Base-by-base conservation (phyloP, 2,797 vertebrate species). In the Bryconaethiops microstoma region DNA sequence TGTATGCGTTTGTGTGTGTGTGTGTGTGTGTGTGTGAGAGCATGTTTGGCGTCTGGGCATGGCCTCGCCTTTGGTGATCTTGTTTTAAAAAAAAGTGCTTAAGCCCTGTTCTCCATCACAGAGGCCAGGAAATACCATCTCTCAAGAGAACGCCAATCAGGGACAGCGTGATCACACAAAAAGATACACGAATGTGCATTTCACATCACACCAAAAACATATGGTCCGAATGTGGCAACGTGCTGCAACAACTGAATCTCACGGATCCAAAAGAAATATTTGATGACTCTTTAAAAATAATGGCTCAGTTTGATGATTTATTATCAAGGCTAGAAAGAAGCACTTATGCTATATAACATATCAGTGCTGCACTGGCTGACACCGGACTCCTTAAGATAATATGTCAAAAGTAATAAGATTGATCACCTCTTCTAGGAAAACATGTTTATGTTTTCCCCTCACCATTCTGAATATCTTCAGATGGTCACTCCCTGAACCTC, bases 341-440 rank as follows among this genome's bases (percentile, higher is more conserved):
- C 65, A 79, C 59, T 48, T 74, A 69, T 74, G 39, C 45, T 78
- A 74, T 81, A 69, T 29, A 59, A 77, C 63, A 62, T 74, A 82
- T 84, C 67, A 71, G 71, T 0, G 75, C 62, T 83, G 70, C 74
- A 59, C 70, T 52, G 59, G 64, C 76, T 77, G 64, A 81, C 69
- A 81, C 39, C 60, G 70, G 73, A 64, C 59, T 78, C 50, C 75
- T 74, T 50, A 64, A 52, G 55, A 76, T 60, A 81, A 52, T 40
- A 48, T 29, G 39, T 74, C 54, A 69, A 57, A 52, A 65, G 76
- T 60, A 45, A 39, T 19, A 81, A 81, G 78, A 86, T 80, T 65
- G 76, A 83, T 80, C 60, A 69, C 80, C 77, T 78, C 76, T 85
- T 84, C 52, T 16, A 65, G 21, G 74, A 82, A 77, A 82, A 57